Evolutionary conservation across 2,797 vertebrate genomes (phyloP).

Genomic region (Lacerta bilineata): DNA sequence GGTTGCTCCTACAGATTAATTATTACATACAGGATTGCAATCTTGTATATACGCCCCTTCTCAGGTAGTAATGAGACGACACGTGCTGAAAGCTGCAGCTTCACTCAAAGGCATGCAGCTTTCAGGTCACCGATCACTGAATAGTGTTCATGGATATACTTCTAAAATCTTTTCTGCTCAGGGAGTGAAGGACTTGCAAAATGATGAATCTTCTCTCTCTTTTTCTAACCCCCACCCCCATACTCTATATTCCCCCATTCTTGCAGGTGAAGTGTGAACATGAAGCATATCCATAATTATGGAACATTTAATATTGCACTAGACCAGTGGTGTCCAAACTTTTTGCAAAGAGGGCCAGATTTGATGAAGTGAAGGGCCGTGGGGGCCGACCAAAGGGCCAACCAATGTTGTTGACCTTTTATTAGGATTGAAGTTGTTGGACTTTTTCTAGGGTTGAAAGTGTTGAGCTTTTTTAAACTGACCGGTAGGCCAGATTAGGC

Average conservation of each 20-base stretch:
- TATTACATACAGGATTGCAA: neutral
- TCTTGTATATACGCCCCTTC: neutral
- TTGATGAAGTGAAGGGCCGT: too few species aligned
- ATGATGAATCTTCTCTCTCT: neutral
- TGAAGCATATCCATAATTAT: neutral
- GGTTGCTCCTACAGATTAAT: conserved; percentile 7
- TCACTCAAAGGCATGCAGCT: neutral
- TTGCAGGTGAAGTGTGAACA: neutral
- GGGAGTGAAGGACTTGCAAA: neutral
- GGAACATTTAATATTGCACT: neutral
- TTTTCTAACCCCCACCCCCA: too few species aligned
- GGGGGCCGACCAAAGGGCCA: too few species aligned
- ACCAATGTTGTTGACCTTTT: too few species aligned
- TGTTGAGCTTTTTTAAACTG: too few species aligned
- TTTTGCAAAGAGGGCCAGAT: neutral
- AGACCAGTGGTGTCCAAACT: neutral
- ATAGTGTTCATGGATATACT: neutral
- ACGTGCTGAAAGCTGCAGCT: neutral
- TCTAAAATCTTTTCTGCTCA: neutral
- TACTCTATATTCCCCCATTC: neutral
- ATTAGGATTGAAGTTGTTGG: too few species aligned
- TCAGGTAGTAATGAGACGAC: neutral
- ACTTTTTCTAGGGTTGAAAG: too few species aligned
- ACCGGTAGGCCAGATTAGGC: too few species aligned
- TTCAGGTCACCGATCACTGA: neutral